These are phyloP conservation scores for Augochlora pura DNA, from an alignment of 1,140 invertebrate species.

Conservation along the genomic window DNA sequence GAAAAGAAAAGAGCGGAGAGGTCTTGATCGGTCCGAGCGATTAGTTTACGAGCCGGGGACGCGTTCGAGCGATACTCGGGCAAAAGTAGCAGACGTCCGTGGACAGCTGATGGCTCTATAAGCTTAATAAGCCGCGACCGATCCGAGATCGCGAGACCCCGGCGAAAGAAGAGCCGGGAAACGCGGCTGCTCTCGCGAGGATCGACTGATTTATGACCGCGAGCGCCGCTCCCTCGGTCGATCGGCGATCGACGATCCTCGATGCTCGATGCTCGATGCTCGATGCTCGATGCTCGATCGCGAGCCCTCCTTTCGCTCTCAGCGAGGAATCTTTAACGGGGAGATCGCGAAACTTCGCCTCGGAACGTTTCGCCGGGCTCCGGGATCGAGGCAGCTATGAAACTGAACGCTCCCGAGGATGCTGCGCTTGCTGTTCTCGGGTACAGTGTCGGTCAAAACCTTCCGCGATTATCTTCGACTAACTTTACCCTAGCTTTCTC, in stretches of 20 bases:
- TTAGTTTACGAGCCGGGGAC: not conserved
- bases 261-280: no score
- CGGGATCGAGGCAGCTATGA: no score
- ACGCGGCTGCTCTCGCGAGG: not conserved
- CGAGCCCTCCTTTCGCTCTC: not conserved
- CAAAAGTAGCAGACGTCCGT: not conserved
- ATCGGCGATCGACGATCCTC: not conserved
- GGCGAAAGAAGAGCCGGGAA: not conserved
- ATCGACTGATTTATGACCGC: constrained; percentile 22
- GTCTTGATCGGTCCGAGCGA: not conserved
- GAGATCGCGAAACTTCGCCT: not conserved
- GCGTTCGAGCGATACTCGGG: not conserved
- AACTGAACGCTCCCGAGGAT: no score
- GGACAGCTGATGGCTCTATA: constrained; percentile 33
- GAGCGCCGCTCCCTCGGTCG: not conserved
- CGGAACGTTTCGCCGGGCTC: no score
- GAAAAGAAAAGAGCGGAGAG: not conserved
- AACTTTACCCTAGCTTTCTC: no score
- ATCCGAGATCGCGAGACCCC: not conserved
- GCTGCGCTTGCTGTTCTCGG: no score
- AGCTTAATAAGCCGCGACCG: constrained; percentile 25
- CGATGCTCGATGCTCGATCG: no score
- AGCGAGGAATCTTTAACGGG: not conserved
- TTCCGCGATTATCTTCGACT: no score
- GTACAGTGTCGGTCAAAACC: no score